A percentile compares a stretch with the other conserved stretches of the same genome.
phyloP scores from a whole-genome alignment of 1,140 invertebrate genomes.

The Stratiolaelaps scimitus region DNA sequence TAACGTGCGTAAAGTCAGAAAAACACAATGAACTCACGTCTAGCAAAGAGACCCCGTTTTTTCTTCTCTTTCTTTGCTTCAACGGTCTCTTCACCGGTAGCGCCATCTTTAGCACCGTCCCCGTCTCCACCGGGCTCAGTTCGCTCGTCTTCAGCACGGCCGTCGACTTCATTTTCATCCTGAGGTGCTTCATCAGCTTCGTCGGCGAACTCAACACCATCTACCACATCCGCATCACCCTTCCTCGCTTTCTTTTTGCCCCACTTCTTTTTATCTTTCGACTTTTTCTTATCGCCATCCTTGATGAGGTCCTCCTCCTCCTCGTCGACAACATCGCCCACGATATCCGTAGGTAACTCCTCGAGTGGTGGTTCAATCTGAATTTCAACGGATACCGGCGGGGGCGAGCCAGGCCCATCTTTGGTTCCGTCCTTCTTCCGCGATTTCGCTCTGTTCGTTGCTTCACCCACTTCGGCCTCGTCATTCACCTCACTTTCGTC shows the following conservation, averaged over 20 bases:
- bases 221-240: background rate
- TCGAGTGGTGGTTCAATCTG: conserved; percentile 20
- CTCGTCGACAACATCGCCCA: background rate
- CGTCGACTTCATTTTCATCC: no score
- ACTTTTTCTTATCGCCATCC: conserved; percentile 2
- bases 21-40: background rate
- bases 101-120: background rate
- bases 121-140: no score
- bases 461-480: no score
- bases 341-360: background rate
- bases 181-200: no score
- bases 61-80: conserved; percentile 28
- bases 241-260: background rate
- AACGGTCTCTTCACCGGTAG: background rate
- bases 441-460: no score
- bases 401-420: background rate
- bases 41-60: conserved; percentile 2
- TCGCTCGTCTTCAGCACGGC: no score
- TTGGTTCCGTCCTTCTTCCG: no score
- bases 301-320: background rate
- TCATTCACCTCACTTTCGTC: no score
- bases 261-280: background rate
- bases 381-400: conserved; percentile 14
- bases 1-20: no score
- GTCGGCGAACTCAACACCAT: no score